phyloP scores from a whole-genome alignment of 2,888 invertebrate genomes.

The Oscheius sp. region DNA sequence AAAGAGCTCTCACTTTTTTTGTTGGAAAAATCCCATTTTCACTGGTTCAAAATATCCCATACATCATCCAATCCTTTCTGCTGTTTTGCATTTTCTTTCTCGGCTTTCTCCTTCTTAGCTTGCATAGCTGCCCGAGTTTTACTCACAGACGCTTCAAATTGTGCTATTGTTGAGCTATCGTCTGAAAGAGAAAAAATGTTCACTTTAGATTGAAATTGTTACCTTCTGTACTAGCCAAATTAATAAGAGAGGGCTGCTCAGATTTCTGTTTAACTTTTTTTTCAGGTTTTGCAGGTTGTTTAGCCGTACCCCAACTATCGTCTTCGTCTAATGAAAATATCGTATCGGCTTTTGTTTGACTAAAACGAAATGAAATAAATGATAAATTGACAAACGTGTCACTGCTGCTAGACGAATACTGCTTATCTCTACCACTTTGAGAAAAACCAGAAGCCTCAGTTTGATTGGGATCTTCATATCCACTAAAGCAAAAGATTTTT shows the following conservation, averaged over 20 bases:
- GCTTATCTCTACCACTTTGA: not conserved
- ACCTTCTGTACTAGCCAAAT: constrained; percentile 8
- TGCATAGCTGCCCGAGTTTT: constrained; percentile 30
- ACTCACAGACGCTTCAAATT: constrained; percentile 50
- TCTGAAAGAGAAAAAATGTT: constrained; percentile 1
- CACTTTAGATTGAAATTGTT: not conserved
- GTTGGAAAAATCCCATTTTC: too few relatives aligned
- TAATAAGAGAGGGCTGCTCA: constrained; percentile 1
- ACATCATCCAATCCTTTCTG: constrained; percentile 64
- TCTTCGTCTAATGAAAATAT: constrained; percentile 20
- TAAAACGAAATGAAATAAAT: not conserved
- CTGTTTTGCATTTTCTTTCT: constrained; percentile 30
- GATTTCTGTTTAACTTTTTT: constrained; percentile 14
- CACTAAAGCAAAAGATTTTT: constrained; percentile 42
- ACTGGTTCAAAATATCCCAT: constrained; percentile 68
- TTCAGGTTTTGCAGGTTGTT: not conserved
- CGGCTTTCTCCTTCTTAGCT: constrained; percentile 30
- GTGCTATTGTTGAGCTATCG: constrained; percentile 46
- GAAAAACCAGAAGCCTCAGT: constrained; percentile 17
- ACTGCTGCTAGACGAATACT: constrained; percentile 4
- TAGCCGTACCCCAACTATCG: not conserved
- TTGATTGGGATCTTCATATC: constrained; percentile 61
- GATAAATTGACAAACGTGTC: constrained; percentile 9
- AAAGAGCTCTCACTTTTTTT: too few relatives aligned
- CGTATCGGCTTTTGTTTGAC: not conserved